Percentiles rank a stretch among this genome's conserved stretches.
Evolutionary conservation across 1,140 invertebrate species (phyloP).

Genomic region (Aethina tumida): DNA sequence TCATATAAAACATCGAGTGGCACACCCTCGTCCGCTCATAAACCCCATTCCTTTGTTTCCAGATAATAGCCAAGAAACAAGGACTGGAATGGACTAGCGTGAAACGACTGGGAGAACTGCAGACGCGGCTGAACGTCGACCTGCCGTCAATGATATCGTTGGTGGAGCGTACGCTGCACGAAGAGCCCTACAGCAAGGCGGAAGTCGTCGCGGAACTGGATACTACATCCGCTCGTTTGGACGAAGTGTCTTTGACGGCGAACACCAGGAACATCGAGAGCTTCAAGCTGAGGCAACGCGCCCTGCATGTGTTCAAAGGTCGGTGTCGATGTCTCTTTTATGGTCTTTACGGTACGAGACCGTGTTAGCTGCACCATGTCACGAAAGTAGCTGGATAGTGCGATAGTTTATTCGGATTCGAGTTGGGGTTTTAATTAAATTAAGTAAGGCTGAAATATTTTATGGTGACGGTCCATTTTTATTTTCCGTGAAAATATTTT

Average conservation of each 20-base stretch:
- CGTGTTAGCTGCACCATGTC: too few relatives aligned
- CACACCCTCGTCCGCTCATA: too few relatives aligned
- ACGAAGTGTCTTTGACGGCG: slow-evolving; percentile 51
- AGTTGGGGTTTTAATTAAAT: too few relatives aligned
- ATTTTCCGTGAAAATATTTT: too few relatives aligned
- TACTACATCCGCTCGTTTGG: slow-evolving; percentile 54
- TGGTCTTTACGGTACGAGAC: too few relatives aligned
- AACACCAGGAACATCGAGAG: slow-evolving; percentile 57
- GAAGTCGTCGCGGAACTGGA: slow-evolving; percentile 62
- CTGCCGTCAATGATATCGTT: slow-evolving; percentile 60
- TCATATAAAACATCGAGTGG: too few relatives aligned
- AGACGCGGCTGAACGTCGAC: slow-evolving; percentile 48
- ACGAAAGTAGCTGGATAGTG: too few relatives aligned
- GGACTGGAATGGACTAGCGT: slow-evolving; percentile 53
- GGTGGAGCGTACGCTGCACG: slow-evolving; percentile 53
- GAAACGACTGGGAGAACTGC: slow-evolving; percentile 58
- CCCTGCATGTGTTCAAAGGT: slow-evolving; percentile 79
- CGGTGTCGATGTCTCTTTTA: too few relatives aligned
- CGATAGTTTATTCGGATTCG: too few relatives aligned
- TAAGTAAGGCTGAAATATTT: too few relatives aligned
- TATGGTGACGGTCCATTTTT: too few relatives aligned
- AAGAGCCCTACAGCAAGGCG: slow-evolving; percentile 60
- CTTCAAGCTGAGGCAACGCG: slow-evolving; percentile 78
- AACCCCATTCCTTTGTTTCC: too few relatives aligned
- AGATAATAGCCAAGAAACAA: slow-evolving; percentile 61